phyloP scores from a whole-genome alignment of 2,113 vertebrate genomes.

The Capreolus pygargus region DNA sequence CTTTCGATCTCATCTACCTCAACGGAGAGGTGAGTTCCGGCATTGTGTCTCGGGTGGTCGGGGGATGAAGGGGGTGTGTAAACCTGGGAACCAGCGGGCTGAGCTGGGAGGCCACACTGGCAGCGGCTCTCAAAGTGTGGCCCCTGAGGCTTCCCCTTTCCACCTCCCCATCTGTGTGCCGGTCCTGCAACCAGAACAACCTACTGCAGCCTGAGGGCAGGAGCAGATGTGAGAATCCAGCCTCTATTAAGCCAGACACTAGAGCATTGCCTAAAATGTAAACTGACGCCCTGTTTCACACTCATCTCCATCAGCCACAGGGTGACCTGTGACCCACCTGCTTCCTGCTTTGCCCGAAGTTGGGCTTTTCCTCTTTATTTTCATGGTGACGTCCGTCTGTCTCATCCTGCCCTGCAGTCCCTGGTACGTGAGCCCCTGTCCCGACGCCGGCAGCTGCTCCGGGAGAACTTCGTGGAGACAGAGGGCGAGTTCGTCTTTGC shows the following conservation, averaged over 20 bases:
- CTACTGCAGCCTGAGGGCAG: rapidly evolving
- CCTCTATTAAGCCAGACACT: rapidly evolving
- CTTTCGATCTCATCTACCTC: constrained; percentile 92
- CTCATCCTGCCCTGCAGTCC: constrained; percentile 76
- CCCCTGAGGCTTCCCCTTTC: not conserved
- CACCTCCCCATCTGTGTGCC: rapidly evolving
- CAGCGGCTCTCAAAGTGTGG: not conserved
- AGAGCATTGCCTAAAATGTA: not conserved
- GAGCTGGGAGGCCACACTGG: not conserved
- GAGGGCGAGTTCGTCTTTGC: constrained; percentile 93
- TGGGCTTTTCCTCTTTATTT: not conserved
- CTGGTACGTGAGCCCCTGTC: constrained; percentile 87
- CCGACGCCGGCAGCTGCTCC: constrained; percentile 86
- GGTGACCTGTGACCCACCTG: rapidly evolving
- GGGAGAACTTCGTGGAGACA: constrained; percentile 86
- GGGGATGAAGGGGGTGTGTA: rapidly evolving
- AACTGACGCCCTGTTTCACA: rapidly evolving
- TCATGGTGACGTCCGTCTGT: not conserved
- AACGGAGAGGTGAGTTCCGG: constrained; percentile 88
- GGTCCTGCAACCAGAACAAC: rapidly evolving
- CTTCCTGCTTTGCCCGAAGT: rapidly evolving
- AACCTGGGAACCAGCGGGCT: rapidly evolving
- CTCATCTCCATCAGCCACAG: rapidly evolving
- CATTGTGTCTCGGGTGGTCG: rapidly evolving
- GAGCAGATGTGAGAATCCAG: rapidly evolving